These are phyloP conservation scores for Zeugodacus cucurbitae DNA, from an alignment of 1,140 invertebrate genomes.

Conservation along the genomic window DNA sequence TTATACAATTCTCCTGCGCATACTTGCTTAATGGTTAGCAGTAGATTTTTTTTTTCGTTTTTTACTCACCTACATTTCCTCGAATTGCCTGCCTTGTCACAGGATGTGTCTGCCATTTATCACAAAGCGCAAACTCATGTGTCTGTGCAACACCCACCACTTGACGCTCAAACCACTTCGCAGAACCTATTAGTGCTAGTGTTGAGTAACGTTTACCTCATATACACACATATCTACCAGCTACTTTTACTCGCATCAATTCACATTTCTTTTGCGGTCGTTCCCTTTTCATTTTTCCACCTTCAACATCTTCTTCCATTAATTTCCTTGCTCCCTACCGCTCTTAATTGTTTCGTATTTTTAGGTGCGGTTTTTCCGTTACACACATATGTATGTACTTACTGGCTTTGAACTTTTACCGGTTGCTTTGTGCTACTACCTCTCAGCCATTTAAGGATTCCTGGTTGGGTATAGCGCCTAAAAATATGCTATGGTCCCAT, in stretches of 20 bases:
- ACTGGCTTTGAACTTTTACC: neutral
- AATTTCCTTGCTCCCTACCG: neutral
- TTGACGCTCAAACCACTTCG: neutral
- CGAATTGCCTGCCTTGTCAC: neutral
- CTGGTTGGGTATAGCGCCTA: neutral
- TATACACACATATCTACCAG: neutral
- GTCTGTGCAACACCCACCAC: neutral
- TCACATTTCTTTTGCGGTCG: neutral
- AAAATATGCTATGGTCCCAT: neutral
- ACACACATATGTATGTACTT: neutral
- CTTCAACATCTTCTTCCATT: neutral
- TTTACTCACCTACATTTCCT: neutral
- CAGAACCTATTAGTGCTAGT: neutral
- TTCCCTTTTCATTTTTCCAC: neutral
- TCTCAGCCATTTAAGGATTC: neutral
- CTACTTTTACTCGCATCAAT: neutral
- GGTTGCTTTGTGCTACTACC: neutral
- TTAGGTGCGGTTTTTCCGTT: conserved; percentile 17
- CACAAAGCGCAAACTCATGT: neutral
- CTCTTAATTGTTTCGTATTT: neutral
- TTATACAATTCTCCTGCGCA: neutral
- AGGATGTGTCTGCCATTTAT: conserved; percentile 12
- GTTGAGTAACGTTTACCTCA: too few species aligned
- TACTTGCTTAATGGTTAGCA: neutral
- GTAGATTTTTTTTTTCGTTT: neutral